Conservation (phyloP, 1,140 invertebrate genomes). For the Mercenaria mercenaria region DNA sequence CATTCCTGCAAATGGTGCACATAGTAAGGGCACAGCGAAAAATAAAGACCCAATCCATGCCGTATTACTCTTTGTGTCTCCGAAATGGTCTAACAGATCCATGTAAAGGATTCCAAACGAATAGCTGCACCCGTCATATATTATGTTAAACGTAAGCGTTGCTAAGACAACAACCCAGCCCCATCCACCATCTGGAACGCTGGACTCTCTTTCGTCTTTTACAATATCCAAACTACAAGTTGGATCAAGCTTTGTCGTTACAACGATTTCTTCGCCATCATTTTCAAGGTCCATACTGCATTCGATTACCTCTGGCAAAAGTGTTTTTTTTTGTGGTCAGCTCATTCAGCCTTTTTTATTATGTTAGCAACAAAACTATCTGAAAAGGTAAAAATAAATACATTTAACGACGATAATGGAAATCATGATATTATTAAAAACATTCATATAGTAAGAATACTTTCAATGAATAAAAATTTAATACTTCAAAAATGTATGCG, state of each 20-base stretch:
- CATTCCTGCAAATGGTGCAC: constrained; percentile 95
- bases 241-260: background rate
- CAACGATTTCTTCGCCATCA: too few relatives aligned
- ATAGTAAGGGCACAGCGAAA: constrained; percentile 87
- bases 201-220: background rate
- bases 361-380: too few relatives aligned
- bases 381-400: too few relatives aligned
- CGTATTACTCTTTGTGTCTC: constrained; percentile 93
- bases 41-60: constrained; percentile 90
- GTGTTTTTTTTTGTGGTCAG: too few relatives aligned
- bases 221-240: background rate
- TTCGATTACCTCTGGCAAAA: too few relatives aligned
- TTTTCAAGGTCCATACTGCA: too few relatives aligned
- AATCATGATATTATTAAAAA: too few relatives aligned
- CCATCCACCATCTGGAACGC: constrained; percentile 92
- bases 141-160: constrained; percentile 95
- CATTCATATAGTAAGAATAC: too few relatives aligned
- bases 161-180: constrained; percentile 93
- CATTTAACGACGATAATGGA: too few relatives aligned
- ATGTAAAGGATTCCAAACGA: constrained; percentile 86
- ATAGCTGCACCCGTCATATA: constrained; percentile 93
- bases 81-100: constrained; percentile 94
- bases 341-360: too few relatives aligned
- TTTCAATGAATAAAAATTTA: too few relatives aligned
- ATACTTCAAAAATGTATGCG: too few relatives aligned